These are phyloP conservation scores for Leptopilina clavipes DNA, from an alignment of 1,140 invertebrate genomes.

Conservation along the genomic window DNA sequence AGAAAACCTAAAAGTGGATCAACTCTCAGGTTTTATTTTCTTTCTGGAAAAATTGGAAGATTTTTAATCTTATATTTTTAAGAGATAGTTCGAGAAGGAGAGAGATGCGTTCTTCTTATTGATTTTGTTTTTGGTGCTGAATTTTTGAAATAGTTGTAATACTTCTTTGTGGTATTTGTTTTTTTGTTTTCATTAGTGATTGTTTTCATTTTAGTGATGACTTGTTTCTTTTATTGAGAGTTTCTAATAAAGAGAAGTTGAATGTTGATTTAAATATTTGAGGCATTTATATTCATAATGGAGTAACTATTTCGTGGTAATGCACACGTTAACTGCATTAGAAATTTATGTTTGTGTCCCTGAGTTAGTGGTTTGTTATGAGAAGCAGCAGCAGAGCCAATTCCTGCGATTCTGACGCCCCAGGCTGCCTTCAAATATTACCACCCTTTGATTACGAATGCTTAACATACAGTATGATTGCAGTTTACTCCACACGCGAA, in stretches of 20 bases:
- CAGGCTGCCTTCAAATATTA: constrained; percentile 30
- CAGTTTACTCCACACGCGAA: constrained; percentile 11
- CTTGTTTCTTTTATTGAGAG: not conserved
- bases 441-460: constrained; percentile 21
- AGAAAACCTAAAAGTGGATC: not conserved
- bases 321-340: constrained; percentile 28
- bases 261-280: constrained; percentile 14
- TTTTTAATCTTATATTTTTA: too few relatives aligned
- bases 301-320: constrained; percentile 2
- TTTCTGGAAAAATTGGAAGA: not conserved
- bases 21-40: not conserved
- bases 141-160: too few relatives aligned
- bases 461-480: constrained; percentile 18
- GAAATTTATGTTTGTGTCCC: not conserved
- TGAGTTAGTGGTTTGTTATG: constrained; percentile 18
- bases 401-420: constrained; percentile 25
- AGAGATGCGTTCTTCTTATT: too few relatives aligned
- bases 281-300: not conserved
- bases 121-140: too few relatives aligned
- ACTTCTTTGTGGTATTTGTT: too few relatives aligned
- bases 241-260: not conserved
- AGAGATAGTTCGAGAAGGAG: too few relatives aligned
- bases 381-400: constrained; percentile 11
- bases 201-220: not conserved
- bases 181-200: too few relatives aligned